These are phyloP conservation scores for Mesochorus sp. DNA, from an alignment of 2,888 invertebrate genomes.

Conservation along the genomic window DNA sequence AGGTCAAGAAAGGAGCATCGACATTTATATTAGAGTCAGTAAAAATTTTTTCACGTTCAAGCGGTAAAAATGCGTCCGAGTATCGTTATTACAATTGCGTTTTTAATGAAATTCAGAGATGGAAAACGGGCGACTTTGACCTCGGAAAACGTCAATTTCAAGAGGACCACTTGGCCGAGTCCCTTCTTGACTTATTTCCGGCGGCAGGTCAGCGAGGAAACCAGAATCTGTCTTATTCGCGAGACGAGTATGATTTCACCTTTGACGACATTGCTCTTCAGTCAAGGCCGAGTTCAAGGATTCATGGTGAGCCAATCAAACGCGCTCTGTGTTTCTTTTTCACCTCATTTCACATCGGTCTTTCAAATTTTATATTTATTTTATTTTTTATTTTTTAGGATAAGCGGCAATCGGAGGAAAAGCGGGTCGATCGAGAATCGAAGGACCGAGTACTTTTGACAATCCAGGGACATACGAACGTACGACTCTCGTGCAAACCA, in stretches of 20 bases:
- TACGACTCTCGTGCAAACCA: constrained; percentile 80
- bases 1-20: constrained; percentile 81
- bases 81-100: too few species aligned
- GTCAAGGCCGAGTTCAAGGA: constrained; percentile 67
- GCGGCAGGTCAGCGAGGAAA: constrained; percentile 84
- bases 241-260: constrained; percentile 85
- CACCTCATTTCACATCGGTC: background rate
- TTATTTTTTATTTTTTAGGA: constrained; percentile 65
- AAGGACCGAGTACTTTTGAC: constrained; percentile 74
- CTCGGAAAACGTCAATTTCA: constrained; percentile 87
- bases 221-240: constrained; percentile 84
- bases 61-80: too few species aligned
- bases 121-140: constrained; percentile 85
- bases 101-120: constrained; percentile 80
- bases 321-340: constrained; percentile 21
- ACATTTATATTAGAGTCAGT: constrained; percentile 84
- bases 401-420: constrained; percentile 48
- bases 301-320: constrained; percentile 4
- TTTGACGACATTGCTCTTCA: constrained; percentile 85
- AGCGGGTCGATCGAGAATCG: constrained; percentile 39
- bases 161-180: constrained; percentile 81
- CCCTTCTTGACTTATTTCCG: constrained; percentile 84
- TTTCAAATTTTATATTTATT: too few species aligned
- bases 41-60: constrained; percentile 35
- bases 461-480: constrained; percentile 75